These are phyloP conservation scores for Sebastes iracundus DNA, from an alignment of 2,797 vertebrate species.

Conservation along the genomic window DNA sequence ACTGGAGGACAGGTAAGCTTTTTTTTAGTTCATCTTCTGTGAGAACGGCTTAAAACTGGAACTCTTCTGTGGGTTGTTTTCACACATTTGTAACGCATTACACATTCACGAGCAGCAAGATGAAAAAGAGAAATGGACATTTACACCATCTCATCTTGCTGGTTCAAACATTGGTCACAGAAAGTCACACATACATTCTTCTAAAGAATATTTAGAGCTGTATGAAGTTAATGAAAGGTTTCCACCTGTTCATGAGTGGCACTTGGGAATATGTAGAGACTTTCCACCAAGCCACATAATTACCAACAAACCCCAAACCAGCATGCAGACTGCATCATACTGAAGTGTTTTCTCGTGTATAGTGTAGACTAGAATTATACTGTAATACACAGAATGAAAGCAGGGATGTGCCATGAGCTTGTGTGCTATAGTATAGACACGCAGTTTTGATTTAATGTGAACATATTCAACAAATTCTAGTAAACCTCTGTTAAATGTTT, in stretches of 20 bases:
- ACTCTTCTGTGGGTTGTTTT: background rate
- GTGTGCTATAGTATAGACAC: background rate
- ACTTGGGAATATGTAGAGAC: background rate
- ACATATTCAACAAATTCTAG: background rate
- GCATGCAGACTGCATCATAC: slow-evolving; percentile 31
- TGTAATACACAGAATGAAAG: slow-evolving; percentile 3
- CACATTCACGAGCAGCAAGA: background rate
- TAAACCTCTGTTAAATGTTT: background rate
- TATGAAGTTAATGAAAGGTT: slow-evolving; percentile 18
- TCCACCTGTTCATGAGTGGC: slow-evolving; percentile 39
- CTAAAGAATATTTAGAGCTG: background rate
- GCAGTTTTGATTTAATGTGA: background rate
- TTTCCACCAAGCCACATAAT: slow-evolving; percentile 27
- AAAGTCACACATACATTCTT: background rate
- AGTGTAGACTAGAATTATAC: slow-evolving; percentile 15
- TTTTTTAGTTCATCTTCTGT: background rate
- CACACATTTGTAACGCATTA: background rate
- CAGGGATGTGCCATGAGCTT: background rate
- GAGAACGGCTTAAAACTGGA: background rate
- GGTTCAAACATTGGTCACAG: slow-evolving; percentile 1
- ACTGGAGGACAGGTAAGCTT: slow-evolving; percentile 89
- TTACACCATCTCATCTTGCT: background rate
- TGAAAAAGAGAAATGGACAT: background rate
- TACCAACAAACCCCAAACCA: slow-evolving; percentile 21
- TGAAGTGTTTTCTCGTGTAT: slow-evolving; percentile 14